phyloP scores from a whole-genome alignment of 2,888 invertebrate species.

The Ecdyonurus torrentis region DNA sequence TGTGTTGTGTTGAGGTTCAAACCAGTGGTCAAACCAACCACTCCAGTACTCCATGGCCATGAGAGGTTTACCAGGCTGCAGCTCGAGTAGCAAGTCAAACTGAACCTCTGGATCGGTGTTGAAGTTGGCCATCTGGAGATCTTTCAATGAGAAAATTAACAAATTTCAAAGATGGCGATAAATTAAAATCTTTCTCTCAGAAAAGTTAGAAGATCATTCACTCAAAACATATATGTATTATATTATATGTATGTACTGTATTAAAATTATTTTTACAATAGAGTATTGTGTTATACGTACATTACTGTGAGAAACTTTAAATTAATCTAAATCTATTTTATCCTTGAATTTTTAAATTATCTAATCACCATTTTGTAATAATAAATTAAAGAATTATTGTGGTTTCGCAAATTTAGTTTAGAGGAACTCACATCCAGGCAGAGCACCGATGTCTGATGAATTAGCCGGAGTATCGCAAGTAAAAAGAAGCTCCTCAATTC shows the following conservation, averaged over 20 bases:
- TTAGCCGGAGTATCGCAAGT: conserved; percentile 24
- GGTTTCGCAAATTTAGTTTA: no score
- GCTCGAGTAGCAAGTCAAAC: conserved; percentile 24
- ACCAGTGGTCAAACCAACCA: conserved; percentile 45
- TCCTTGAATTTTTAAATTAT: no score
- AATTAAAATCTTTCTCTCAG: not conserved
- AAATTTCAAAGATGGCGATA: not conserved
- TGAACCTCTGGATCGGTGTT: conserved; percentile 26
- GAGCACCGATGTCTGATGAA: conserved; percentile 4
- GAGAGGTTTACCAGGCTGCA: conserved; percentile 33
- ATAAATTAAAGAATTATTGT: no score
- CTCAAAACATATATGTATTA: no score
- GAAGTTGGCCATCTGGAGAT: conserved; percentile 37
- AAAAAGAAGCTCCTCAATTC: conserved; percentile 27
- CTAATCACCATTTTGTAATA: no score
- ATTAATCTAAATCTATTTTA: no score
- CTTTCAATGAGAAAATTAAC: conserved; percentile 14
- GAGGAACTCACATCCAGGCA: conserved; percentile 4
- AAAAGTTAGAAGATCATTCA: not conserved
- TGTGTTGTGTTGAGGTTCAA: conserved; percentile 17
- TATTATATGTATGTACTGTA: no score
- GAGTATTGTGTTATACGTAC: no score
- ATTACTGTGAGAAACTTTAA: no score
- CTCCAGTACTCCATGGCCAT: conserved; percentile 42
- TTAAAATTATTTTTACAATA: no score